Evolutionary conservation across 2,113 vertebrate genomes (phyloP).

Genomic region (Grantiella picta): DNA sequence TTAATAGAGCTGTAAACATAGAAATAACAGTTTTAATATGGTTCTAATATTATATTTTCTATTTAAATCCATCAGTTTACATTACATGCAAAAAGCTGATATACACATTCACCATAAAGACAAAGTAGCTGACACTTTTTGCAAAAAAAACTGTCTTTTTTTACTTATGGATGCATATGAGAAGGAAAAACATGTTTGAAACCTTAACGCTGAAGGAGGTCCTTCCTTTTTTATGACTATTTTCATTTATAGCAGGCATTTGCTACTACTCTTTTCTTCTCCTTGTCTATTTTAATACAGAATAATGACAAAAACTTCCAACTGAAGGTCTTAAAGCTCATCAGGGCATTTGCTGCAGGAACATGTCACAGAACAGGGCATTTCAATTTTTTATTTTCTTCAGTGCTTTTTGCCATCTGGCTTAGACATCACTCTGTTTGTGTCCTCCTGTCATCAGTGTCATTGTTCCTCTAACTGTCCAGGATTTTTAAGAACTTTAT

Average conservation of each 20-base stretch:
- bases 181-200: neutral
- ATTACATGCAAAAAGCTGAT: neutral
- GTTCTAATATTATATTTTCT: neutral
- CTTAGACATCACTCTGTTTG: neutral
- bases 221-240: neutral
- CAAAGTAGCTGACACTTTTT: neutral
- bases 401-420: neutral
- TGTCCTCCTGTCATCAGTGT: neutral
- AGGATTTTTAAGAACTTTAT: neutral
- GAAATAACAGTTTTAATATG: neutral
- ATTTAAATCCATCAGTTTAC: neutral
- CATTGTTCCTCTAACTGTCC: neutral
- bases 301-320: neutral
- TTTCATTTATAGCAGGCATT: neutral
- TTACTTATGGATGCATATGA: neutral
- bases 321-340: neutral
- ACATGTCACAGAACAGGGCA: neutral
- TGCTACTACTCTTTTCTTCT: neutral
- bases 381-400: neutral
- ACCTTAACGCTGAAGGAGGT: neutral
- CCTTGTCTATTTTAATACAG: neutral
- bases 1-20: neutral
- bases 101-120: neutral
- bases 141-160: neutral
- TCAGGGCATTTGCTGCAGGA: neutral